Base-by-base conservation (phyloP, 37 sponge, comb jelly and placozoan species). In the Hormiphora californensis region DNA sequence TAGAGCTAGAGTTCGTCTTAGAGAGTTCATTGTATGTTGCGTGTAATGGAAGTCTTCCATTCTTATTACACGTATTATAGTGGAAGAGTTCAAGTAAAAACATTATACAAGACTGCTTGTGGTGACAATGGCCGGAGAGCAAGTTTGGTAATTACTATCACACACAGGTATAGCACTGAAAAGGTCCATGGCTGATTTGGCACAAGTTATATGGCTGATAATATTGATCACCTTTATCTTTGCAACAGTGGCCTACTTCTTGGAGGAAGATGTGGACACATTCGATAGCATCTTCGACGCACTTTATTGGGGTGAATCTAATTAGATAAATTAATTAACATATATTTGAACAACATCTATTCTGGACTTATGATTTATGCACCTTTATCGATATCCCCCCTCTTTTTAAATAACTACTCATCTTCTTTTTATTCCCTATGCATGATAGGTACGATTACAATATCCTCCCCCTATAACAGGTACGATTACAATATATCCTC, bases 231-330 rank as follows among this genome's bases (percentile, higher is more conserved):
- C 61, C 27, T 57, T 28, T 30, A 57, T 57, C 30, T 57, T 57
- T 30, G 61, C 61, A 19, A 28, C 30, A 28, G 30, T 57, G 3
- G 61, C 61, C 61, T 57, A 57, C 61, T 57, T 57, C 23, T 15
- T 57, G 9, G 61, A 57, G 23, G n/a, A 5, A 4, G 61, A 57
- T 5, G 61, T 28, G n/a, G n/a, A 5, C n/a, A 57, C 61, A 28
- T 57, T 57, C 23, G n/a, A 5, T 28, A 57, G 61, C 27, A 30
- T 57, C 7, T 57, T 57, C 27, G 61, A 57, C 23, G 61, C 61
- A 19, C 61, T 57, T 57, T 57, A 57, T 57, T 57, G 61, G 61
- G 61, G 61, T 57, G 27, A 28, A 15, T 57, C n/a, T n/a, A n/a
- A n/a, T n/a, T n/a, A n/a, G n/a, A n/a, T n/a, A n/a, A n/a, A n/a